Conservation (phyloP, 30 jellyfish, hydroid and myxozoan species). For the Phacellophora camtschatica region DNA sequence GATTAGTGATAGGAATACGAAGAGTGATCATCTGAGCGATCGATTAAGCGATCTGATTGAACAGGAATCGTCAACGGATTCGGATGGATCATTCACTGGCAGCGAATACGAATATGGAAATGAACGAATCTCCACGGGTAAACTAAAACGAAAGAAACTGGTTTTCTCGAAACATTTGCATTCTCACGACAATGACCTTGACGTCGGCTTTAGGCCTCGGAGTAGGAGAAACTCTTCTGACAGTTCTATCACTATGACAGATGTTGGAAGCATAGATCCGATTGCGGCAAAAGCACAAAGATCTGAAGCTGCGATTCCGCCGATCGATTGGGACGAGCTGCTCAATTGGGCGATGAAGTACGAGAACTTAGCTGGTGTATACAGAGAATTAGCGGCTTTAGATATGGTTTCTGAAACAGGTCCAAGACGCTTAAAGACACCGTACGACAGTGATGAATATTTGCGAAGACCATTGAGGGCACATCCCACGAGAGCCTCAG, state of each 20-base stretch:
- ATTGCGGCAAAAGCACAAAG: neutral
- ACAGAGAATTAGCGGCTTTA: slow-evolving; percentile 38
- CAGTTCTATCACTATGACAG: slow-evolving; percentile 52
- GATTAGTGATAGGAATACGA: slow-evolving; percentile 42
- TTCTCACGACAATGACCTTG: slow-evolving; percentile 20
- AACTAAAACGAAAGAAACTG: slow-evolving; percentile 43
- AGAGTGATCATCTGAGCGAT: slow-evolving; percentile 40
- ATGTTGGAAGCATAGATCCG: slow-evolving; percentile 29
- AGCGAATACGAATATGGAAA: slow-evolving; percentile 85
- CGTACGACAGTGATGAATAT: neutral
- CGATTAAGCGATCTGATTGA: slow-evolving; percentile 56
- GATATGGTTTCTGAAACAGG: neutral
- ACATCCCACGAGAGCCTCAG: slow-evolving; percentile 26
- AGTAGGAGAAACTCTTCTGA: slow-evolving; percentile 19
- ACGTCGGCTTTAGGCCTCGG: slow-evolving; percentile 27
- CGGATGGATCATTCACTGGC: slow-evolving; percentile 85
- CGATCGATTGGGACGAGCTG: slow-evolving; percentile 69
- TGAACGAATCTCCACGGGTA: slow-evolving; percentile 44
- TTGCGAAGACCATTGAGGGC: neutral
- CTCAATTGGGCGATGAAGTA: slow-evolving; percentile 75
- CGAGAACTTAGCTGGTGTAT: slow-evolving; percentile 66
- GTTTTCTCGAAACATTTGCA: slow-evolving; percentile 52
- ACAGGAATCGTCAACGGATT: slow-evolving; percentile 62
- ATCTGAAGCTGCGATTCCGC: neutral
- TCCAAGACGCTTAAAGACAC: neutral